A percentile compares a stretch with the other conserved stretches of the same genome.
Conservation (phyloP, 2,888 invertebrate species). For the Mimumesa dahlbomi region DNA sequence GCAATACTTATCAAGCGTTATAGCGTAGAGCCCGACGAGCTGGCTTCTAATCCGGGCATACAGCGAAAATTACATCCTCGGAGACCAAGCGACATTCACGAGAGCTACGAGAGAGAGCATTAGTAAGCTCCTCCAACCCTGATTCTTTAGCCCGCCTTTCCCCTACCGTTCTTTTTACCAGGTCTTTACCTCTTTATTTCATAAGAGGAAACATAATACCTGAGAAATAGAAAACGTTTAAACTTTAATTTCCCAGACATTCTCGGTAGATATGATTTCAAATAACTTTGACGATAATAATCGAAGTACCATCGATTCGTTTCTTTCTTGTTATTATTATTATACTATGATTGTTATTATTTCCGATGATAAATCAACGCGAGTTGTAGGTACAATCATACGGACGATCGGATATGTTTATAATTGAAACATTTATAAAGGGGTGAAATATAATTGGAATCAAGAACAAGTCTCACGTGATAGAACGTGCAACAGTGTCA, state of each 20-base stretch:
- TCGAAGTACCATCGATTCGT: too few relatives aligned
- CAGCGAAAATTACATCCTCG: constrained; percentile 75
- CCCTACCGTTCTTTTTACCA: not conserved
- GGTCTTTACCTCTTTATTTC: not conserved
- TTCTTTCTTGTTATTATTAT: too few relatives aligned
- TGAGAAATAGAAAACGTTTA: constrained; percentile 21
- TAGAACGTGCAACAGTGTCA: constrained; percentile 14
- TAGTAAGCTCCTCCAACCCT: constrained; percentile 48
- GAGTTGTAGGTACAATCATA: too few relatives aligned
- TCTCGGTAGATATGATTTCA: too few relatives aligned
- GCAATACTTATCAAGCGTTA: constrained; percentile 62
- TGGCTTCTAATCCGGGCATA: constrained; percentile 76
- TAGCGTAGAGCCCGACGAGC: constrained; percentile 44
- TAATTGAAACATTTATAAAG: constrained; percentile 35
- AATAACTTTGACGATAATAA: too few relatives aligned
- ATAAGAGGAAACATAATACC: not conserved
- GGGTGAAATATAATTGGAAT: not conserved
- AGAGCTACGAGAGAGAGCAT: constrained; percentile 50
- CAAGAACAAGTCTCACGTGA: constrained; percentile 3
- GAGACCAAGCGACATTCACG: constrained; percentile 68
- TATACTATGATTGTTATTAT: too few relatives aligned
- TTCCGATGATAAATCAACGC: too few relatives aligned
- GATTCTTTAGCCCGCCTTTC: constrained; percentile 37
- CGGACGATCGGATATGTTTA: constrained; percentile 33
- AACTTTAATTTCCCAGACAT: constrained; percentile 9